Evolutionary conservation across 2,888 invertebrate genomes (phyloP).

Genomic region (Ametastegia equiseti): DNA sequence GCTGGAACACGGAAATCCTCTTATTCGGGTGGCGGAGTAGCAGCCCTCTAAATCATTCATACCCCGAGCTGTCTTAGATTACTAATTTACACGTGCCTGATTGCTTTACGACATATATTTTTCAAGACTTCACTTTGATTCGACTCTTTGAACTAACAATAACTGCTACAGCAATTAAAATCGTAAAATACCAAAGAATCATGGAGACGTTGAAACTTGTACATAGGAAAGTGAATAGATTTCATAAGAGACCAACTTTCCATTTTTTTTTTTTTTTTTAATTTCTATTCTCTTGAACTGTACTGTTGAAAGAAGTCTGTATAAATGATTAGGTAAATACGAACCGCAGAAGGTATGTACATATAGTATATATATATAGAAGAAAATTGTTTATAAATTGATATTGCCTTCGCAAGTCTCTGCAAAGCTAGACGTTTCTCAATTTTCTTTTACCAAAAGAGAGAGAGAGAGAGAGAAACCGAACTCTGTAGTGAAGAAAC

Average conservation of each 20-base stretch:
- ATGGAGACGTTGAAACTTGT: too few species aligned
- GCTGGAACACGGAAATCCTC: constrained; percentile 72
- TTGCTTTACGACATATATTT: constrained; percentile 55
- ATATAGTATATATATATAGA: too few species aligned
- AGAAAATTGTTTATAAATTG: neutral
- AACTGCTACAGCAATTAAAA: constrained; percentile 11
- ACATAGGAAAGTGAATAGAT: too few species aligned
- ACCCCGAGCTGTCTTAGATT: constrained; percentile 68
- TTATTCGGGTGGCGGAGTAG: constrained; percentile 55
- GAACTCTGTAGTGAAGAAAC: neutral
- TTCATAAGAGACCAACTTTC: too few species aligned
- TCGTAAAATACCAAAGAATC: neutral
- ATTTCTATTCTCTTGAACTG: too few species aligned
- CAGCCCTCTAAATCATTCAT: constrained; percentile 69
- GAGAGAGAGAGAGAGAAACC: neutral
- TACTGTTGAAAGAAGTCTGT: too few species aligned
- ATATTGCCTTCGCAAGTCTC: neutral
- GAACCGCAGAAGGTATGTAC: neutral
- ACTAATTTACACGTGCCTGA: constrained; percentile 66
- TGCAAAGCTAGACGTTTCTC: neutral
- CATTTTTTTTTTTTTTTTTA: neutral
- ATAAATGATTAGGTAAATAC: neutral
- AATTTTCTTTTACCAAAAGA: neutral
- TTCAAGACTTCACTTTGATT: constrained; percentile 24
- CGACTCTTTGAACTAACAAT: constrained; percentile 15